Conservation (phyloP, 2,113 vertebrate genomes). For the Brevimyrus niger region DNA sequence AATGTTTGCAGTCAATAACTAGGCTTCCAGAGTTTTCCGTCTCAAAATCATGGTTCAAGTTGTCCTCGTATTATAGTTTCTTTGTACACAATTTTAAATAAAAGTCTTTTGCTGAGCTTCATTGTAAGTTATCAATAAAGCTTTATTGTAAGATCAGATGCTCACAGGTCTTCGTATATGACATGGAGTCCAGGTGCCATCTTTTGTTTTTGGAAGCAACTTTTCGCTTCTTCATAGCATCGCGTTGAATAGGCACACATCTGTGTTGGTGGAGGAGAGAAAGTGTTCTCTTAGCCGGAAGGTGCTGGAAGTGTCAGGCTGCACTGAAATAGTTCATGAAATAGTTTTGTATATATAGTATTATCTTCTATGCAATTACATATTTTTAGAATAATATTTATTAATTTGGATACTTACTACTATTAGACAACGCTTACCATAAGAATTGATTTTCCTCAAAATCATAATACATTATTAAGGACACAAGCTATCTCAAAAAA, state of each 20-base stretch:
- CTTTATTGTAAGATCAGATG: conserved; percentile 25
- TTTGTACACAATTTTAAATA: conserved; percentile 52
- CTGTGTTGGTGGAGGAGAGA: conserved; percentile 22
- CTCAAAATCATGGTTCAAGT: conserved; percentile 26
- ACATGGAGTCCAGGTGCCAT: conserved; percentile 7
- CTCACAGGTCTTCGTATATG: conserved; percentile 5
- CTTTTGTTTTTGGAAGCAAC: not conserved
- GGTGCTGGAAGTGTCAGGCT: not conserved
- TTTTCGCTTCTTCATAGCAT: not conserved
- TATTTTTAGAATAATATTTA: not conserved
- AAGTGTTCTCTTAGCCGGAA: not conserved
- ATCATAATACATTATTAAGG: not conserved
- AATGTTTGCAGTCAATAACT: not conserved
- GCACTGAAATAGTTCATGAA: not conserved
- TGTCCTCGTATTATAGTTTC: conserved; percentile 45
- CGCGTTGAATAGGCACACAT: not conserved
- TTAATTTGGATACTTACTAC: not conserved
- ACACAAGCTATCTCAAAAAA: not conserved
- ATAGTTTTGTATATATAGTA: not conserved
- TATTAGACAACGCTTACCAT: not conserved
- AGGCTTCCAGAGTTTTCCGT: conserved; percentile 20
- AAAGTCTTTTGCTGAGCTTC: conserved; percentile 32
- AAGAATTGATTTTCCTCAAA: not conserved
- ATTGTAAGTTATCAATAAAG: conserved; percentile 18
- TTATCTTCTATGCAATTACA: not conserved